A percentile compares a stretch with the other conserved stretches of the same genome.
Evolutionary conservation across 2,888 invertebrate species (phyloP).

Genomic region (Synanthedon myopaeformis): DNA sequence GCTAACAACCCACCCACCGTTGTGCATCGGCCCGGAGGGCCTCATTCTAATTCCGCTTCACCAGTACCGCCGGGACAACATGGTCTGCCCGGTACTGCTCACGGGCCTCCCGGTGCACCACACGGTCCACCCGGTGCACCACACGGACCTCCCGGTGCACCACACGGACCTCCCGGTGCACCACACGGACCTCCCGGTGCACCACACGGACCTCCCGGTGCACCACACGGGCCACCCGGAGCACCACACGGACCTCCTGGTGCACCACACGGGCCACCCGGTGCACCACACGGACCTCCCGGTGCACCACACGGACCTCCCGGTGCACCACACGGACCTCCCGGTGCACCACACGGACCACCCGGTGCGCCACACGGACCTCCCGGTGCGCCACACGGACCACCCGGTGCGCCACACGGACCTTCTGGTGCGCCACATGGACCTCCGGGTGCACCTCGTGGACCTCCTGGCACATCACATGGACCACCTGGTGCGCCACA

Average conservation of each 20-base stretch:
- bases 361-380: background rate
- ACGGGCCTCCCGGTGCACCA: conserved; percentile 3
- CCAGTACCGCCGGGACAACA: background rate
- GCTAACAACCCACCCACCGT: conserved; percentile 20
- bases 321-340: background rate
- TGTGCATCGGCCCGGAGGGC: conserved; percentile 12
- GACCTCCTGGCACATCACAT: background rate
- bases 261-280: conserved; percentile 3
- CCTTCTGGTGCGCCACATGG: conserved; percentile 9
- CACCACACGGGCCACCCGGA: conserved; percentile 5
- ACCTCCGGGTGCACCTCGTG: conserved; percentile 2
- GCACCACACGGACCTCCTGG: conserved; percentile 8
- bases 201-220: conserved; percentile 4
- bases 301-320: background rate
- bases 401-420: background rate
- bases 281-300: background rate
- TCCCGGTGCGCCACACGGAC: background rate
- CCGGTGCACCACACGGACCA: background rate
- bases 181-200: conserved; percentile 8
- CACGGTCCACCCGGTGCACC: conserved; percentile 5
- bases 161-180: conserved; percentile 2
- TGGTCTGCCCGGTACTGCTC: conserved; percentile 3
- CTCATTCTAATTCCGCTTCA: conserved; percentile 7
- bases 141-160: conserved; percentile 3
- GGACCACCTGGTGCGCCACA: too few species aligned